Base-by-base conservation (phyloP, 2,113 vertebrate genomes). In the Gila orcuttii region DNA sequence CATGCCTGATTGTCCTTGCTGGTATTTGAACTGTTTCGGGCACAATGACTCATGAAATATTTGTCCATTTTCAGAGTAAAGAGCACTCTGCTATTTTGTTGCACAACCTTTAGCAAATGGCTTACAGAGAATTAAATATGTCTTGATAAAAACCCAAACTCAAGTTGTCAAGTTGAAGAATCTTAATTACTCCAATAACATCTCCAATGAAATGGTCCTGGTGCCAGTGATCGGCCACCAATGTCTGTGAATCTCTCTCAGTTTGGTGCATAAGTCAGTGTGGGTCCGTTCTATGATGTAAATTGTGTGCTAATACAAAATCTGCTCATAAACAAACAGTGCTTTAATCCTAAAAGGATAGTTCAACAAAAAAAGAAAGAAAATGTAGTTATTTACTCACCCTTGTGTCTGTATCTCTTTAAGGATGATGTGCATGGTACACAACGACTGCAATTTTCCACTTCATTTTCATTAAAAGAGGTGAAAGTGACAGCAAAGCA, bases 41-140 rank as follows among this genome's bases (percentile, higher is more conserved):
- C 42, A 82, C 13, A 79, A 45, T 62, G 42, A 82, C n/a, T 50
- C 60, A 23, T 81, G 39, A 10, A 19, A 82, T 82, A 82, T 45
- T 79, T 39, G 57, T 79, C 28, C 6, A 11, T 55, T 77, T 8
- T 77, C 15, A 21, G 19, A 28, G 50, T 55, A 25, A 77, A 77
- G 28, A 55, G 47, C 17, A 36, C 15, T 76, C 1, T 4, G 28
- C 1, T 28, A 13, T 78, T 78, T 78, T 57, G 52, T 57, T 55
- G 75, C 17, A 59, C 10, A 23, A 28, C 2, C 25, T 82, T 82
- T 50, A 10, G 39, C 17, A 50, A 66, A 50, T 66, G 4, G 9
- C 47, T 69, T 2, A 71, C 28, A 82, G 28, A 31, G 1, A 60
- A 50, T 47, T 52, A 50, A 50, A 28, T 9, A 50, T 76, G 15